A percentile compares a stretch with the other conserved stretches of the same genome.
These are phyloP conservation scores for Acanthurus leucopareius DNA, from an alignment of 2,797 vertebrate species.

Conservation along the genomic window DNA sequence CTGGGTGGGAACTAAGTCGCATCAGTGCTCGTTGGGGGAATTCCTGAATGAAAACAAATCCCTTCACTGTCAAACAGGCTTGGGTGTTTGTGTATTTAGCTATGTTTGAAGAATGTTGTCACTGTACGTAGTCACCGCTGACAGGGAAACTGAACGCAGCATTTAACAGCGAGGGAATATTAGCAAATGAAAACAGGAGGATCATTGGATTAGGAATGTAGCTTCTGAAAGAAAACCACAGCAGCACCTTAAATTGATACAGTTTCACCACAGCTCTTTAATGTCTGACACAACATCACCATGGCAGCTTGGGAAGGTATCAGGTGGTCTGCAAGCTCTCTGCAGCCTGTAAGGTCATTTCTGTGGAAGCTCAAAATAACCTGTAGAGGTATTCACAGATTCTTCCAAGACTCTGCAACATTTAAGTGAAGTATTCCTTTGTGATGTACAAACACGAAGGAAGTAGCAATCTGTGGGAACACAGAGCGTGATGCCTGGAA, in stretches of 20 bases:
- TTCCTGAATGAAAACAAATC: slow-evolving; percentile 80
- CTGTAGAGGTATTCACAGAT: background rate
- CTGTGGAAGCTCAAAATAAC: background rate
- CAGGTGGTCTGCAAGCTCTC: slow-evolving; percentile 37
- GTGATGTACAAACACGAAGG: slow-evolving; percentile 20
- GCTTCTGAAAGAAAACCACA: slow-evolving; percentile 66
- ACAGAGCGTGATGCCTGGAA: slow-evolving; percentile 45
- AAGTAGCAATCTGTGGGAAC: slow-evolving; percentile 64
- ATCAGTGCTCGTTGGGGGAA: slow-evolving; percentile 67
- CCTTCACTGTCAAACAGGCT: slow-evolving; percentile 54
- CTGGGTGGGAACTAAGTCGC: slow-evolving; percentile 66
- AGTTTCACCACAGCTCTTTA: slow-evolving; percentile 53
- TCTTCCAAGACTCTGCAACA: background rate
- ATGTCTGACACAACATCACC: slow-evolving; percentile 59
- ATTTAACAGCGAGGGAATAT: slow-evolving; percentile 59
- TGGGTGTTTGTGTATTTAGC: slow-evolving; percentile 69
- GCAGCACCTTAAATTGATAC: slow-evolving; percentile 60
- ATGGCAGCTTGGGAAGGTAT: slow-evolving; percentile 49
- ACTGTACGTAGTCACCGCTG: slow-evolving; percentile 72
- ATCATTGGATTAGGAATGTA: slow-evolving; percentile 52
- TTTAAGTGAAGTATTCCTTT: background rate
- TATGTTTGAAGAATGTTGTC: slow-evolving; percentile 79
- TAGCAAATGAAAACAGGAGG: slow-evolving; percentile 38
- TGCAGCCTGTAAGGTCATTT: background rate
- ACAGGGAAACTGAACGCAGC: slow-evolving; percentile 65